Evolutionary conservation across 1,140 invertebrate genomes (phyloP).

Genomic region (Ceratina calcarata): DNA sequence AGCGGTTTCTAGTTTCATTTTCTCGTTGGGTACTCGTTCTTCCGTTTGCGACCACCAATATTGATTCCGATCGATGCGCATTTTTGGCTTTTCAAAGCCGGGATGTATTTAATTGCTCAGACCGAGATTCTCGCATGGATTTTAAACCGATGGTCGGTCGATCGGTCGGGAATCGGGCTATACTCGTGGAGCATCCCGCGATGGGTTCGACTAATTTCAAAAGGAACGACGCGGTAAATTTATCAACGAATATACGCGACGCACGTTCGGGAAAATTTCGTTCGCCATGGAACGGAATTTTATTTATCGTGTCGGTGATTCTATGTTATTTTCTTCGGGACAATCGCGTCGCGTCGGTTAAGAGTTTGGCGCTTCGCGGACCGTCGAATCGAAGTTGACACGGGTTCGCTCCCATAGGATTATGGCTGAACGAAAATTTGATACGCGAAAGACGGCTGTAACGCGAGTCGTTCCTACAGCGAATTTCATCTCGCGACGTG

Average conservation of each 20-base stretch:
- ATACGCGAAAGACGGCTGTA: slow-evolving; percentile 15
- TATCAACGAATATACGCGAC: too few relatives aligned
- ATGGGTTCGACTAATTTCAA: too few relatives aligned
- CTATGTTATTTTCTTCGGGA: background rate
- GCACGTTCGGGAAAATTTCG: too few relatives aligned
- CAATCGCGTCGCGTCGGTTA: background rate
- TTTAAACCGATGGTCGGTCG: background rate
- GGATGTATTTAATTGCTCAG: slow-evolving; percentile 12
- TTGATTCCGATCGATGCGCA: slow-evolving; percentile 1
- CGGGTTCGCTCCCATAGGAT: slow-evolving; percentile 1
- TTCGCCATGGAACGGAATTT: too few relatives aligned
- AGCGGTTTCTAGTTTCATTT: background rate
- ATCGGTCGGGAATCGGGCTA: too few relatives aligned
- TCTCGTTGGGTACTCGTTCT: background rate
- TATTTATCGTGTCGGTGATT: too few relatives aligned
- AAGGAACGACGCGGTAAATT: too few relatives aligned
- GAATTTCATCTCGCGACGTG: too few relatives aligned
- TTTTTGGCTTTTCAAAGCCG: background rate
- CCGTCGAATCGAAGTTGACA: slow-evolving; percentile 11
- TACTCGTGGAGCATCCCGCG: too few relatives aligned
- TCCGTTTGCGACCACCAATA: background rate
- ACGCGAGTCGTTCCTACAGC: slow-evolving; percentile 7
- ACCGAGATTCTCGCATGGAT: background rate
- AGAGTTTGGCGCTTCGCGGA: background rate
- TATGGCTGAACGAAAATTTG: slow-evolving; percentile 5